These are phyloP conservation scores for Calameuta pallipes DNA, from an alignment of 2,888 invertebrate genomes.

Conservation along the genomic window DNA sequence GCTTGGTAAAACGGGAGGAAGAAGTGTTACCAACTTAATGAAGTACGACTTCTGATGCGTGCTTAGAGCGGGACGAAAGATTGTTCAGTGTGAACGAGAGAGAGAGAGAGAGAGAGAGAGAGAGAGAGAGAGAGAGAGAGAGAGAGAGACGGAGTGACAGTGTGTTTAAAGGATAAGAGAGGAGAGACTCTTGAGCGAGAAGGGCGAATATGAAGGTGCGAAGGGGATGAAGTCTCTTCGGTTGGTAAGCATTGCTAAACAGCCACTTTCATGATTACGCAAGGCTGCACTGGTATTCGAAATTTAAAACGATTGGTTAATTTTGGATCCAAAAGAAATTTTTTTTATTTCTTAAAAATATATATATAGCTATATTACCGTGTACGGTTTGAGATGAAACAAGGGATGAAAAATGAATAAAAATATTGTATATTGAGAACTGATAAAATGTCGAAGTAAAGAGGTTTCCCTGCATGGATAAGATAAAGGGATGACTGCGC, in stretches of 20 bases:
- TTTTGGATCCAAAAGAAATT: background rate
- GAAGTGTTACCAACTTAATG: slow-evolving; percentile 64
- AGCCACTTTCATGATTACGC: slow-evolving; percentile 52
- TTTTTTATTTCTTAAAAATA: background rate
- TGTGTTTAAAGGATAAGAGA: background rate
- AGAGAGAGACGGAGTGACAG: slow-evolving; percentile 18
- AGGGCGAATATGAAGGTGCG: background rate
- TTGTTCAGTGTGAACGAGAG: slow-evolving; percentile 22
- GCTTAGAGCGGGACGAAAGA: slow-evolving; percentile 25
- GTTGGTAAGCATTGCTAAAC: slow-evolving; percentile 35
- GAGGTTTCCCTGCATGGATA: background rate
- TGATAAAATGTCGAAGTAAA: background rate
- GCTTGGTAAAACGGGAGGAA: slow-evolving; percentile 39
- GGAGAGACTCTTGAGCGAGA: background rate
- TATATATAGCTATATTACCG: background rate
- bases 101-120: slow-evolving; percentile 20
- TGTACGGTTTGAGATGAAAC: background rate
- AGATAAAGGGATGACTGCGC: background rate
- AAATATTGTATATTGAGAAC: background rate
- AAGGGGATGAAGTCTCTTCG: background rate
- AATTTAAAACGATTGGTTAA: background rate
- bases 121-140: slow-evolving; percentile 17
- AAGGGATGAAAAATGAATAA: background rate
- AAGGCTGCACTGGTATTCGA: slow-evolving; percentile 26
- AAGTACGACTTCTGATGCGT: slow-evolving; percentile 64